These are phyloP conservation scores for Orthonychiurus folsomi DNA, from an alignment of 2,888 invertebrate species.

Conservation along the genomic window DNA sequence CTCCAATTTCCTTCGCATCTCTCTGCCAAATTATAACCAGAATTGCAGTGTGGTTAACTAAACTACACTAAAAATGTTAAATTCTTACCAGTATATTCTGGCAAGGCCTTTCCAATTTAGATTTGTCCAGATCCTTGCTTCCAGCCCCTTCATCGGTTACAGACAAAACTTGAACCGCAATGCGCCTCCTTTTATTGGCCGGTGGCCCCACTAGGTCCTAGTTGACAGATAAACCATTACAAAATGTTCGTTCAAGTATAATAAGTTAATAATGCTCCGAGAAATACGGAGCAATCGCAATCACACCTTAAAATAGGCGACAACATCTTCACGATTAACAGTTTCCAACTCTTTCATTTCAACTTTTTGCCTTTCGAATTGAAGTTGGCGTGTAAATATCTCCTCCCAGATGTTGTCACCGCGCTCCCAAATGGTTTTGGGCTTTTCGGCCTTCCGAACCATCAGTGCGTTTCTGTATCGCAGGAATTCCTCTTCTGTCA, in stretches of 20 bases:
- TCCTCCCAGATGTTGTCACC: slow-evolving; percentile 17
- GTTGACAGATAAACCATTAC: no score
- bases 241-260: not conserved
- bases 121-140: not conserved
- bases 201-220: slow-evolving; percentile 11
- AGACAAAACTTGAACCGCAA: slow-evolving; percentile 8
- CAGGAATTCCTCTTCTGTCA: slow-evolving; percentile 18
- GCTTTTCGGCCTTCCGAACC: slow-evolving; percentile 16
- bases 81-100: not conserved
- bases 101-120: not conserved
- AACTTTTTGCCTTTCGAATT: slow-evolving; percentile 4
- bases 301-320: slow-evolving; percentile 12
- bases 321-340: slow-evolving; percentile 11
- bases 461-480: slow-evolving; percentile 15
- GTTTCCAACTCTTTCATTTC: slow-evolving; percentile 17
- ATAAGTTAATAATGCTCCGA: not conserved
- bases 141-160: not conserved
- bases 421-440: slow-evolving; percentile 18
- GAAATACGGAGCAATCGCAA: not conserved
- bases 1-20: slow-evolving; percentile 2
- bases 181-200: not conserved
- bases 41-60: not conserved
- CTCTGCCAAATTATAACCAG: slow-evolving; percentile 6
- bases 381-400: slow-evolving; percentile 6
- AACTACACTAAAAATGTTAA: not conserved